Evolutionary conservation across 2,113 vertebrate genomes (phyloP).

Genomic region (Bagarius yarrelli): DNA sequence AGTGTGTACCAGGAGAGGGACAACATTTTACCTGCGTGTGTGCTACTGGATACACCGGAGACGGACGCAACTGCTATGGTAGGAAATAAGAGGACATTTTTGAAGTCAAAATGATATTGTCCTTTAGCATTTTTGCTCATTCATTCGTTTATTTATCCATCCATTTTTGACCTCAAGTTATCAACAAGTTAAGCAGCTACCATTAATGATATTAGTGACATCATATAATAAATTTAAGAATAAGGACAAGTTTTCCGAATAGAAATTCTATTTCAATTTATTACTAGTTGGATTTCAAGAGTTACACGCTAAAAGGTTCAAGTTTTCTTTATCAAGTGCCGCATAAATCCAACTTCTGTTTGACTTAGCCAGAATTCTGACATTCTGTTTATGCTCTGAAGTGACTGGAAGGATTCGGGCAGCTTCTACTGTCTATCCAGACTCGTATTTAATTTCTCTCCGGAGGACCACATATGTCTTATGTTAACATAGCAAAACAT

Average conservation of each 20-base stretch:
- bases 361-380: slow-evolving; percentile 18
- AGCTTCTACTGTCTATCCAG: not conserved
- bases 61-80: slow-evolving; percentile 84
- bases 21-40: slow-evolving; percentile 81
- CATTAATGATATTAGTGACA: not conserved
- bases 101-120: too few species aligned
- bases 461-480: slow-evolving; percentile 29
- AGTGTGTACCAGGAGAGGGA: slow-evolving; percentile 73
- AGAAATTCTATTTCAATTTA: not conserved
- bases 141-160: not conserved
- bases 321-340: not conserved
- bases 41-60: slow-evolving; percentile 75
- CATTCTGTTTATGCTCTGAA: slow-evolving; percentile 43
- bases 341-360: slow-evolving; percentile 11
- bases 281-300: not conserved
- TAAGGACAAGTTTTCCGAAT: not conserved
- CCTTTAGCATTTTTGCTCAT: not conserved
- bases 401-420: slow-evolving; percentile 22
- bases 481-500: slow-evolving; percentile 16
- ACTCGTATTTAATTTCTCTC: not conserved
- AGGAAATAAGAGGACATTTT: slow-evolving; percentile 59
- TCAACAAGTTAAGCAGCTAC: not conserved
- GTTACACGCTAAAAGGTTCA: not conserved
- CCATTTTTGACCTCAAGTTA: not conserved
- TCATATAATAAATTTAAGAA: not conserved